Evolutionary conservation across 1,140 invertebrate genomes (phyloP), one percentile per base, ranked within the genome.

Genomic region (Potamilus streckersoni): DNA sequence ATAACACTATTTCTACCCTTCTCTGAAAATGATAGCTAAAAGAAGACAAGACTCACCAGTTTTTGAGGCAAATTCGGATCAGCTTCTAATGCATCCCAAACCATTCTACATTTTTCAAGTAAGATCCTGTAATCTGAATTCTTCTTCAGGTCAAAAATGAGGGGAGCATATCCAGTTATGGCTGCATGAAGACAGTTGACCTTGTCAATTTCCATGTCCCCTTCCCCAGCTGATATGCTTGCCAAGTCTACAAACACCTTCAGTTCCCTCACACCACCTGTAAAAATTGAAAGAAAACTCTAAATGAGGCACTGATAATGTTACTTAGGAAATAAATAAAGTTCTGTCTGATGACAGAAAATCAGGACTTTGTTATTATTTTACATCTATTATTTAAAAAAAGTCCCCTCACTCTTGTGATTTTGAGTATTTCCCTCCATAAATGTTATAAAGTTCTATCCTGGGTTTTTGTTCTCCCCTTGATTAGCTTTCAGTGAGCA

Each of bases 161-260:
- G 74, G 49, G 87, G 83, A 27, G 87, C 83, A 79, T 87, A 89
- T 59, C 84, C 85, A 23, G 82, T 85, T 1, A 82, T 83, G 5
- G 86, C 84, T 13, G 85, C 75, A 68, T 88, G 85, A 0, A 89
- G 79, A 76, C 81, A 85, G 38, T 80, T 76, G n/a, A 86, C 87
- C 58, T 81, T 79, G 12, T 66, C 80, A 16, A 87, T 79, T 49
- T 84, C 80, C 75, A 81, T 71, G 59, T 84, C 81, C 55, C 83
- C 85, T 68, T 87, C 86, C 14, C 85, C 87, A 73, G 86, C 87
- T 1, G 84, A 83, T n/a, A 87, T 88, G 71, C 80, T 84, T 13
- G 87, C 87, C 64, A 89, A 71, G 59, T 88, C 87, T 56, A 88
- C 88, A 78, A 89, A 85, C 31, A 89, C 86, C 56, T 88, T 88